Base-by-base conservation (phyloP, 2,113 vertebrate genomes). In the Saccopteryx bilineata region DNA sequence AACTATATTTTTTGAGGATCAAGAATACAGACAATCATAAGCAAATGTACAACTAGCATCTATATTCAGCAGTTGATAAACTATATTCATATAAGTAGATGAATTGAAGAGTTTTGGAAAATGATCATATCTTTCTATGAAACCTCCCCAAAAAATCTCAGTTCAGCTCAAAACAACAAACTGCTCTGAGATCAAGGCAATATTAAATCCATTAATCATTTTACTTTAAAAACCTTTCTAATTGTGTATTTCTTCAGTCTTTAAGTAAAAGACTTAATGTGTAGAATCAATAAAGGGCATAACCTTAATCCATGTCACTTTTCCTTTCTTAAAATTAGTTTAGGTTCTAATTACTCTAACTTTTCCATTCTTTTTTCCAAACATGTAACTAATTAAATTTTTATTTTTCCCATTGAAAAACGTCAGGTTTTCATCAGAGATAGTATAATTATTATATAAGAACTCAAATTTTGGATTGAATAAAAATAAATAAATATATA, bases 101-200 rank as follows among this genome's bases (percentile, higher is more conserved):
- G 46, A 95, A 60, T 28, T 71, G 10, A 76, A 7, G 58, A 94
- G 0, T 6, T 63, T 91, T 18, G 28, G 48, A 78, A 93, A 85
- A 78, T 21, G 13, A 75, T 72, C 13, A 71, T 65, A 84, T 71
- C 2, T 4, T 89, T 26, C 58, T n/a, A 19, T 72, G 7, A 85
- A 91, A 92, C 83, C 52, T 9, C 24, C 83, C 52, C 12, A 89
- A 76, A 66, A 11, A 91, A 85, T 88, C 84, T 75, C 21, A 71
- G 1, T 3, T 63, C 87, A 75, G 12, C 61, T 5, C 9, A 72
- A 52, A 66, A 24, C n/a, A 48, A 85, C 5, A 75, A 66, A 15
- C 15, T 80, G 7, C 5, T 95, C 24, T 58, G 46, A 87, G 23
- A 63, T 63, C 9, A 68, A 14, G 31, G 1, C 28, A 81, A 58